Evolutionary conservation across 2,888 invertebrate species (phyloP), one percentile per base, ranked within the genome.

Genomic region (Torymus aiolomorphi): DNA sequence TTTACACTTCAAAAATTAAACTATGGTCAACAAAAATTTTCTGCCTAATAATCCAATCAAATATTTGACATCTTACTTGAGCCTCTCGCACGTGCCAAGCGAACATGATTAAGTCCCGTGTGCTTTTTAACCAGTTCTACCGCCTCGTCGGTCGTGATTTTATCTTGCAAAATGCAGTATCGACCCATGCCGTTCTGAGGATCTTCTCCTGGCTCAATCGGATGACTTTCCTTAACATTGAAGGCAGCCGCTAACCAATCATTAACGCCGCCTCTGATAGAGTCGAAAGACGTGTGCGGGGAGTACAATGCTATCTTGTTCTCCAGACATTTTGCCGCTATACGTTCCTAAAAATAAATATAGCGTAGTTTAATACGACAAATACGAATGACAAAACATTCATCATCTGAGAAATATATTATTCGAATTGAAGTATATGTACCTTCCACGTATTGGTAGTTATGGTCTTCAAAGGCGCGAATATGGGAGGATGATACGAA

Each of bases 401-500:
- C 8, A 42, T 42, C 42, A 42, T 42, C 42, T 42, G 42, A 42
- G 42, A 42, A 0, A 42, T 8, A 42, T 42, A 42, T 42, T 10
- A 10, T 42, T 8, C 8, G 8, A 42, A 31, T 31, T 31, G 31
- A 8, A 42, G 8, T 8, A 42, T 42, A 75, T 20, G 24, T 91
- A 96, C 95, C 93, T 95, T 93, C 96, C 94, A 94, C 13, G 89
- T 89, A 18, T 86, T 85, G 74, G 89, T 91, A 1, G 95, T 94
- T 57, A 98, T 92, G 56, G 94, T 93, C 88, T 97, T 98, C 74
- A 98, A 85, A 8, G 97, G 94, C 14, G 93, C 92, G 91, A 98
- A 98, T 88, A 98, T 96, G 18, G 97, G 97, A n/a, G 98, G 98
- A 92, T 98, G 98, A 90, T 98, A 98, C 0, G 97, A 95, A 77